Evolutionary conservation across 2,113 vertebrate genomes (phyloP), one percentile per base, ranked within the genome.

Genomic region (Gorilla gorilla): DNA sequence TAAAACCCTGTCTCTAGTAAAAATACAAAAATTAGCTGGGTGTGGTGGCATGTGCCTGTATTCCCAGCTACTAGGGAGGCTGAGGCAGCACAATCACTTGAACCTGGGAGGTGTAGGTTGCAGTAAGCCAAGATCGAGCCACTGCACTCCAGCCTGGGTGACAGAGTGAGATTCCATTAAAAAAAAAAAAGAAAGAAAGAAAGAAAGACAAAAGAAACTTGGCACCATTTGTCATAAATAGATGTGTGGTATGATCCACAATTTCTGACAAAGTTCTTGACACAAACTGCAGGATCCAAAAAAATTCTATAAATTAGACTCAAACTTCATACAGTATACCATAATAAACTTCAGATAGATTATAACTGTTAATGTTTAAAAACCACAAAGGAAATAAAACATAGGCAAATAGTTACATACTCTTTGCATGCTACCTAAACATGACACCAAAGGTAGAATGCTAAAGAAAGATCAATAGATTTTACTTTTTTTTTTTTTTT

Each of bases 211-310:
- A 64, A 64, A 64, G 55, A 85, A 90, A 82, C n/a, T 88, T 25
- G 20, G 61, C 43, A 83, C n/a, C 81, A 88, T 6, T 94, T 85
- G 66, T 30, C 87, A 89, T 68, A 55, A 89, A 87, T 20, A 81
- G 35, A 90, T 68, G 22, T 70, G 52, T 76, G 66, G 27, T 75
- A 73, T 88, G 72, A 95, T 43, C 35, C 75, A 87, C 50, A 76
- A 72, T 45, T 92, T 7, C 68, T 86, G 35, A 89, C 5, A 80
- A 96, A 90, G 48, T 81, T 84, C 61, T 94, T 90, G 57, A 90
- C 80, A 89, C 7, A 96, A 95, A 95, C 32, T 81, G 2, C 32
- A 94, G 50, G 27, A 73, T 90, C 78, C 50, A 93, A 94, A 93
- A 95, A 80, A 59, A 38, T 64, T 84, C 85, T 88, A 61, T 79